Evolutionary conservation across 2,113 vertebrate species (phyloP).

Genomic region (Anoura caudifer): DNA sequence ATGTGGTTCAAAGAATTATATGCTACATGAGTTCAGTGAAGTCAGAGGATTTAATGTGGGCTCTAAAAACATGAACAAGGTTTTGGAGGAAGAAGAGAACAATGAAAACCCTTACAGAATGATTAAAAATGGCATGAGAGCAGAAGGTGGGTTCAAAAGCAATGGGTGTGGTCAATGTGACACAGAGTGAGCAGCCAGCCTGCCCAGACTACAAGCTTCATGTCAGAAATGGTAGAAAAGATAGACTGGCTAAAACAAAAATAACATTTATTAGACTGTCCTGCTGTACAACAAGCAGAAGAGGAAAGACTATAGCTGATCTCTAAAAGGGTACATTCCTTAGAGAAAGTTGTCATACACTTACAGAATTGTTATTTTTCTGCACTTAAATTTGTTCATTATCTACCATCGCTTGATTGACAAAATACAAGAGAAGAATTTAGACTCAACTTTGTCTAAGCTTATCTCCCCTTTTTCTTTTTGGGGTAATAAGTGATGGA

Average conservation of each 20-base stretch:
- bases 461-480: not conserved
- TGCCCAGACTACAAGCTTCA: not conserved
- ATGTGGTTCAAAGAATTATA: not conserved
- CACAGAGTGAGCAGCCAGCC: not conserved
- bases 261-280: not conserved
- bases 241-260: not conserved
- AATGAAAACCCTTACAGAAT: not conserved
- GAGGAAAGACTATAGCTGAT: slow-evolving; percentile 5
- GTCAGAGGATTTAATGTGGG: not conserved
- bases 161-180: not conserved
- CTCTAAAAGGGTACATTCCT: not conserved
- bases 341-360: not conserved
- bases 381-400: not conserved
- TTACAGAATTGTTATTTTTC: not conserved
- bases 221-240: not conserved
- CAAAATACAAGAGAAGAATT: not conserved
- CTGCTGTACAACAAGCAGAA: not conserved
- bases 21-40: not conserved
- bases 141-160: not conserved
- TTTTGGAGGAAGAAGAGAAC: not conserved
- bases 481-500: not conserved
- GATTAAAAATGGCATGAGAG: not conserved
- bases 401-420: not conserved
- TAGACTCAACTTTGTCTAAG: not conserved
- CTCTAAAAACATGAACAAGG: not conserved